Conservation (phyloP, 1,140 invertebrate genomes). For the Atopsyche davidsoni region DNA sequence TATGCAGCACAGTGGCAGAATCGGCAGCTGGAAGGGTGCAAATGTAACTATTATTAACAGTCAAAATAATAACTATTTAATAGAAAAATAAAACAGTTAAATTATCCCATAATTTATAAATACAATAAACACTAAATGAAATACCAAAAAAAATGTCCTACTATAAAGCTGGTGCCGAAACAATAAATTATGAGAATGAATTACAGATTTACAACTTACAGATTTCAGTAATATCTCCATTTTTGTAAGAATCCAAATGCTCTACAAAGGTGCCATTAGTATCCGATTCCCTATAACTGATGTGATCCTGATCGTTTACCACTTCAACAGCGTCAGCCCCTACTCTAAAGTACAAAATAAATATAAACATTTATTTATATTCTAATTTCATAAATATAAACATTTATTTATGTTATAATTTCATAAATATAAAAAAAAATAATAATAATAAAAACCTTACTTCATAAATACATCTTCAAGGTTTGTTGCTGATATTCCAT, state of each 20-base stretch:
- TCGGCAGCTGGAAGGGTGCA: slow-evolving; percentile 12
- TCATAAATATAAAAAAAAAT: slow-evolving; percentile 14
- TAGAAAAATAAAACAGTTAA: neutral
- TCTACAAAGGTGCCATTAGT: too few relatives aligned
- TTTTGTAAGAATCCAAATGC: too few relatives aligned
- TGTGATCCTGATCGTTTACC: slow-evolving; percentile 14
- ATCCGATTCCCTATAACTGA: slow-evolving; percentile 13
- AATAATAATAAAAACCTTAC: slow-evolving; percentile 44
- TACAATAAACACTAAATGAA: too few relatives aligned
- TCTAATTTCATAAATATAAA: too few relatives aligned
- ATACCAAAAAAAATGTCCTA: too few relatives aligned
- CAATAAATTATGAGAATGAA: too few relatives aligned
- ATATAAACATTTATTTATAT: slow-evolving; percentile 3
- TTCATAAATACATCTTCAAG: slow-evolving; percentile 89
- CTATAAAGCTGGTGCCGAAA: too few relatives aligned
- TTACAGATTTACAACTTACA: too few relatives aligned
- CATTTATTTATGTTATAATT: neutral
- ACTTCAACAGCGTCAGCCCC: slow-evolving; percentile 37
- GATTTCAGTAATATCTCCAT: too few relatives aligned
- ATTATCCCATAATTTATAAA: neutral
- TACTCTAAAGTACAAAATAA: slow-evolving; percentile 36
- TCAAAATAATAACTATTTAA: neutral
- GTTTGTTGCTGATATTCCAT: slow-evolving; percentile 72
- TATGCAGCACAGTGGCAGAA: slow-evolving; percentile 35
- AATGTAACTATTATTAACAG: neutral